These are phyloP conservation scores for Philonicus albiceps DNA, from an alignment of 2,888 invertebrate species.

Conservation along the genomic window DNA sequence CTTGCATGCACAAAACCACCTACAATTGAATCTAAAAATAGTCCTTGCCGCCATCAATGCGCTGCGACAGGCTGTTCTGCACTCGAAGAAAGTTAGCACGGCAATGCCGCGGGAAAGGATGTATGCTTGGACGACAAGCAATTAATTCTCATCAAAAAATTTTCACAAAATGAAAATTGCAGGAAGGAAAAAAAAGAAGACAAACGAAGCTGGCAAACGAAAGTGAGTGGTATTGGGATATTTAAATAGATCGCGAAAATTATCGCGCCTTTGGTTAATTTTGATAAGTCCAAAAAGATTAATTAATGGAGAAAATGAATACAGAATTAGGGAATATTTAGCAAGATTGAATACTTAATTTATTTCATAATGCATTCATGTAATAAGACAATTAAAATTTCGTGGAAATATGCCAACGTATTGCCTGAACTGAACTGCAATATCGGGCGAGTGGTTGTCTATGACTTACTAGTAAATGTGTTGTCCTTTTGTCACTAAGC, in stretches of 20 bases:
- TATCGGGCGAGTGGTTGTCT: background rate
- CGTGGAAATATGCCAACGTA: conserved; percentile 1
- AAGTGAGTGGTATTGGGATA: background rate
- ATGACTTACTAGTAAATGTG: background rate
- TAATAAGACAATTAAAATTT: conserved; percentile 32
- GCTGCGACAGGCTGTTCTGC: conserved; percentile 52
- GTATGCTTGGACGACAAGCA: conserved; percentile 4
- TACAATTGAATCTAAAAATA: conserved; percentile 63
- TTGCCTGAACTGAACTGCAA: conserved; percentile 1
- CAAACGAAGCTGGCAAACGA: background rate
- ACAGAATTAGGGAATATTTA: conserved; percentile 9
- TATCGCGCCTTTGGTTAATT: background rate
- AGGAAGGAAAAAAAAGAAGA: background rate
- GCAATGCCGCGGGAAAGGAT: background rate
- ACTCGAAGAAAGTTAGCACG: background rate
- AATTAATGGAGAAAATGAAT: conserved; percentile 18
- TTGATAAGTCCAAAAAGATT: background rate
- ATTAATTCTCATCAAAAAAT: conserved; percentile 27
- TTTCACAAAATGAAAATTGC: background rate
- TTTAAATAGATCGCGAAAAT: background rate
- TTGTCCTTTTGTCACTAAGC: background rate
- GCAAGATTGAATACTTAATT: conserved; percentile 12
- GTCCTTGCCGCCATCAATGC: conserved; percentile 53
- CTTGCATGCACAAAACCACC: conserved; percentile 54
- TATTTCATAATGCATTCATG: background rate